phyloP scores from a whole-genome alignment of 2,888 invertebrate genomes.

The Lacanobia wlatinum region DNA sequence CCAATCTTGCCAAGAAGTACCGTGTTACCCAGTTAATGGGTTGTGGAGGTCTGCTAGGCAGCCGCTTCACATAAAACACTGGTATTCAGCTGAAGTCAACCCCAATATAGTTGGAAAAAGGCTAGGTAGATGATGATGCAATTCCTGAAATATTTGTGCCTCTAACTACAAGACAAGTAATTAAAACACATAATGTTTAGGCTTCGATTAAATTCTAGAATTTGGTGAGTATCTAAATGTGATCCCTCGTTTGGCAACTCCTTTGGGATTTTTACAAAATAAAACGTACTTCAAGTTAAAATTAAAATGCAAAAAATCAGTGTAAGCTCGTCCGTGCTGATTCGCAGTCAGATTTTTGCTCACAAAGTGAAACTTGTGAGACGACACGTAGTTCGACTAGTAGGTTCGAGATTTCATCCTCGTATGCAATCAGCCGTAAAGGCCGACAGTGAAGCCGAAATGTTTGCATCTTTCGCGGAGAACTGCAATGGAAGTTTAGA shows the following conservation, averaged over 20 bases:
- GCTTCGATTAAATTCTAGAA: neutral
- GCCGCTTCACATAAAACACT: too few species aligned
- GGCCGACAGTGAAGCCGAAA: slow-evolving; percentile 6
- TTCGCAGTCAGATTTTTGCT: slow-evolving; percentile 1
- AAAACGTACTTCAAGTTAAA: neutral
- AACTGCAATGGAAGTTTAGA: slow-evolving; percentile 22
- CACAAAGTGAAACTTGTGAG: slow-evolving; percentile 13
- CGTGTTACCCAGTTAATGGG: too few species aligned
- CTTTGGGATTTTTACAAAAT: neutral
- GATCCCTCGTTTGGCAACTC: neutral
- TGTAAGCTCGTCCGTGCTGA: neutral
- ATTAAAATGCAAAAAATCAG: neutral
- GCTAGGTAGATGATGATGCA: too few species aligned
- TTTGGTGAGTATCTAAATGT: neutral
- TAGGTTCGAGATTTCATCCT: slow-evolving; percentile 7
- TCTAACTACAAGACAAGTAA: too few species aligned
- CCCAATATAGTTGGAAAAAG: too few species aligned
- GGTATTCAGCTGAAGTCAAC: too few species aligned
- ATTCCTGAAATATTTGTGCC: neutral
- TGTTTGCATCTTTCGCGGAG: slow-evolving; percentile 24
- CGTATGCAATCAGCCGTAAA: slow-evolving; percentile 24
- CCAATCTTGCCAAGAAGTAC: too few species aligned
- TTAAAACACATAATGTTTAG: too few species aligned
- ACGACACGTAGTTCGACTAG: neutral
- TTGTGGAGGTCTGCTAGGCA: too few species aligned